Evolutionary conservation across 1,140 invertebrate species (phyloP).

Genomic region (Mylabris phalerata): DNA sequence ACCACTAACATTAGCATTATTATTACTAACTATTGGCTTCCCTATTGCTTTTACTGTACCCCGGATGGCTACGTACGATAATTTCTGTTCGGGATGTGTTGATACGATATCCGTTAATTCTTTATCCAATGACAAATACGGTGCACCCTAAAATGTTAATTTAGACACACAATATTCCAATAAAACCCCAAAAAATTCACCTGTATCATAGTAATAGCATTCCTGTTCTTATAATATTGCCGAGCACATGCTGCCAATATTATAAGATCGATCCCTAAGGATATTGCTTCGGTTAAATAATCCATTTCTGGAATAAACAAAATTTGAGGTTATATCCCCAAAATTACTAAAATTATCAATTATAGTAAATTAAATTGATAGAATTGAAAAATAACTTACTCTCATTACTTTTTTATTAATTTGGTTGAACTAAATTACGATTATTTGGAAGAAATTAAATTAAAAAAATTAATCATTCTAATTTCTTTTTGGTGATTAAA

Average conservation of each 20-base stretch:
- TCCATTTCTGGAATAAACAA: conserved; percentile 41
- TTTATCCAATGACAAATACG: conserved; percentile 57
- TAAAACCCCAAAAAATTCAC: conserved; percentile 39
- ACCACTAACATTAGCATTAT: conserved; percentile 60
- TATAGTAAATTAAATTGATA: no score
- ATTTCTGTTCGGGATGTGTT: conserved; percentile 52
- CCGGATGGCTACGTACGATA: conserved; percentile 63
- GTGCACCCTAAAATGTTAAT: conserved; percentile 49
- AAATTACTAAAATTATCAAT: no score
- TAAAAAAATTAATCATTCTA: no score
- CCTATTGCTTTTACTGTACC: conserved; percentile 66
- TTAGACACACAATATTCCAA: no score
- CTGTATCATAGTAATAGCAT: conserved; percentile 57
- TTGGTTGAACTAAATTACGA: no score
- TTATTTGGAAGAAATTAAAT: no score
- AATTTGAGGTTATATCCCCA: no score
- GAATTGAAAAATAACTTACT: no score
- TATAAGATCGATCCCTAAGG: conserved; percentile 62
- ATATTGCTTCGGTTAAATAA: conserved; percentile 56
- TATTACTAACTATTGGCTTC: conserved; percentile 60
- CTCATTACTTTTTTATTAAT: no score
- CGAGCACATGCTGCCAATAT: conserved; percentile 62
- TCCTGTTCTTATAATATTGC: conserved; percentile 63
- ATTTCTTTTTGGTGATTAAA: no score
- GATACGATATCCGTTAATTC: conserved; percentile 53